phyloP scores from a whole-genome alignment of 2,113 vertebrate genomes.

The Heloderma charlesbogerti region DNA sequence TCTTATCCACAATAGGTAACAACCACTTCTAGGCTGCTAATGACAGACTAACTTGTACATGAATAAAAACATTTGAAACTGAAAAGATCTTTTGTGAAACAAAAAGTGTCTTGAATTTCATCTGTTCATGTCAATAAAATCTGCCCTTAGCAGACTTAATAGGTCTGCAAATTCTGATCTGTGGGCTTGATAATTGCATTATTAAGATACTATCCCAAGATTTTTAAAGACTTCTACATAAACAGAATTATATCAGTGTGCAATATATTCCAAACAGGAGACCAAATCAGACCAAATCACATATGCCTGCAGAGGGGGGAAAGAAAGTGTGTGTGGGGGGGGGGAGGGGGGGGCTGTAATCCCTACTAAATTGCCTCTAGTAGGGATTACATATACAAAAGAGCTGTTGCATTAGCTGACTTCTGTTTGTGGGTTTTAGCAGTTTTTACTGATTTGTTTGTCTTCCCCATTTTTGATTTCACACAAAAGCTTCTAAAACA shows the following conservation, averaged over 20 bases:
- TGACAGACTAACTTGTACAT: not conserved
- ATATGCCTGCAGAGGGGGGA: not conserved
- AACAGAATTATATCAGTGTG: not conserved
- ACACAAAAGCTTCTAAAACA: slow-evolving; percentile 28
- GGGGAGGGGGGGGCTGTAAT: not conserved
- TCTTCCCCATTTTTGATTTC: not conserved
- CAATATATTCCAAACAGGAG: not conserved
- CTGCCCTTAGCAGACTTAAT: not conserved
- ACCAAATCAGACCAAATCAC: not conserved
- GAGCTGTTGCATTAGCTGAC: not conserved
- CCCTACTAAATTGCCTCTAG: not conserved
- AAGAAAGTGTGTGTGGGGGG: not conserved
- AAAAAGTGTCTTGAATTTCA: not conserved
- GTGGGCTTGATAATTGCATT: not conserved
- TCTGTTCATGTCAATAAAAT: not conserved
- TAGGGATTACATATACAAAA: not conserved
- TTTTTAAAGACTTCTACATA: not conserved
- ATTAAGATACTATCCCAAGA: not conserved
- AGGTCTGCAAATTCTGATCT: not conserved
- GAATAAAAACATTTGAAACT: not conserved
- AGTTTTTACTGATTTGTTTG: not conserved
- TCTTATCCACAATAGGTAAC: not conserved
- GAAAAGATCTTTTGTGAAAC: not conserved
- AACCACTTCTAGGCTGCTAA: not conserved
- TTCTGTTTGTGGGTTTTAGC: not conserved